Evolutionary conservation across 1,140 invertebrate genomes (phyloP).

Genomic region (Drosophila pruinosa): DNA sequence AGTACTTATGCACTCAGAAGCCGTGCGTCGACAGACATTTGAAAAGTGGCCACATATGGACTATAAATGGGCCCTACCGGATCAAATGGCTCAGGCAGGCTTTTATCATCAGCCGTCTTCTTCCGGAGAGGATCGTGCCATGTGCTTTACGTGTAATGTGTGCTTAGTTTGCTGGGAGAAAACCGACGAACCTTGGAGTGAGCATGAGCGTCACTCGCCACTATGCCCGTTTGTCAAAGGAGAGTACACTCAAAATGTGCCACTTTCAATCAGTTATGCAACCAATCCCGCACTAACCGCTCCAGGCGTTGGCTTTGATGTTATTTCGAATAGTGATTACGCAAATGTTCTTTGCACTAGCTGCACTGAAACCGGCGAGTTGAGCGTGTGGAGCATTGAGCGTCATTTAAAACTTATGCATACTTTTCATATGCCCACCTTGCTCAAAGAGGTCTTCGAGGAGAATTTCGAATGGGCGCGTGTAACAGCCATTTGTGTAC

Average conservation of each 20-base stretch:
- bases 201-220: conserved; percentile 96
- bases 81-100: conserved; percentile 97
- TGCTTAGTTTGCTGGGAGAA: conserved; percentile 98
- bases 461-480: conserved; percentile 72
- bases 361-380: conserved; percentile 83
- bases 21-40: conserved; percentile 94
- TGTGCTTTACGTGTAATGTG: conserved; percentile 97
- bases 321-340: conserved; percentile 85
- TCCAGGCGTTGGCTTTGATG: conserved; percentile 82
- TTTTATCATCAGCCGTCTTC: conserved; percentile 97
- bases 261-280: conserved; percentile 94
- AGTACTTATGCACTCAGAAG: conserved; percentile 95
- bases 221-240: conserved; percentile 96
- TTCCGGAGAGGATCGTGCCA: conserved; percentile 94
- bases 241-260: conserved; percentile 97
- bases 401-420: conserved; percentile 86
- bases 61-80: conserved; percentile 97
- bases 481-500: conserved; percentile 75
- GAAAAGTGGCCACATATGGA: conserved; percentile 98
- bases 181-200: conserved; percentile 97
- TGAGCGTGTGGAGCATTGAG: conserved; percentile 89
- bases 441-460: conserved; percentile 75
- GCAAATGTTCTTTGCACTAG: conserved; percentile 89
- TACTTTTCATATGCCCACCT: conserved; percentile 63
- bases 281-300: conserved; percentile 90